phyloP scores from a whole-genome alignment of 2,888 invertebrate genomes.

The Temnothorax ravouxi region DNA sequence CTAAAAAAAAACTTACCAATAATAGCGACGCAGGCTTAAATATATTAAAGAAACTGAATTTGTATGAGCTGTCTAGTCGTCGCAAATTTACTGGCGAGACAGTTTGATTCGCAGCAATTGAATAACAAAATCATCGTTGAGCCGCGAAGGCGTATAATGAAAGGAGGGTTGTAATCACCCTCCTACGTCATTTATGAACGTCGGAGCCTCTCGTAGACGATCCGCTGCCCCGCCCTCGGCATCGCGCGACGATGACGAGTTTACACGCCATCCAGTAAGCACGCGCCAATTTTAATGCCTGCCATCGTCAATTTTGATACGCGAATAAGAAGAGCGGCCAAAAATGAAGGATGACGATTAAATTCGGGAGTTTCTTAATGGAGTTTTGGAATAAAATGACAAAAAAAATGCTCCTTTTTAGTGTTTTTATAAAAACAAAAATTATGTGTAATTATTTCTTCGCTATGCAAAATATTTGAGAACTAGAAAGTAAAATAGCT shows the following conservation, averaged over 20 bases:
- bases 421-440: background rate
- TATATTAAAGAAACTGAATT: background rate
- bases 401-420: background rate
- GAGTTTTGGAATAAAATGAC: background rate
- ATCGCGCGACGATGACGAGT: conserved; percentile 51
- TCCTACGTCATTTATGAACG: conserved; percentile 49
- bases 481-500: background rate
- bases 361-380: background rate
- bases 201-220: conserved; percentile 35
- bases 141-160: conserved; percentile 44
- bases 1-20: background rate
- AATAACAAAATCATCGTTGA: conserved; percentile 52
- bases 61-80: conserved; percentile 3
- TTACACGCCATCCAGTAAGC: conserved; percentile 49
- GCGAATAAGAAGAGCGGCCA: background rate
- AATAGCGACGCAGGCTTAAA: background rate
- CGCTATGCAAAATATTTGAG: background rate
- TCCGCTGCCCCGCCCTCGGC: conserved; percentile 28
- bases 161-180: conserved; percentile 46
- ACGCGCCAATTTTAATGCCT: conserved; percentile 33
- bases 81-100: conserved; percentile 46
- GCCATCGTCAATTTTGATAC: conserved; percentile 28
- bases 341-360: background rate
- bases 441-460: background rate
- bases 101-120: conserved; percentile 53